Conservation (phyloP, 1,140 invertebrate species). For the Muscidifurax raptorellus region DNA sequence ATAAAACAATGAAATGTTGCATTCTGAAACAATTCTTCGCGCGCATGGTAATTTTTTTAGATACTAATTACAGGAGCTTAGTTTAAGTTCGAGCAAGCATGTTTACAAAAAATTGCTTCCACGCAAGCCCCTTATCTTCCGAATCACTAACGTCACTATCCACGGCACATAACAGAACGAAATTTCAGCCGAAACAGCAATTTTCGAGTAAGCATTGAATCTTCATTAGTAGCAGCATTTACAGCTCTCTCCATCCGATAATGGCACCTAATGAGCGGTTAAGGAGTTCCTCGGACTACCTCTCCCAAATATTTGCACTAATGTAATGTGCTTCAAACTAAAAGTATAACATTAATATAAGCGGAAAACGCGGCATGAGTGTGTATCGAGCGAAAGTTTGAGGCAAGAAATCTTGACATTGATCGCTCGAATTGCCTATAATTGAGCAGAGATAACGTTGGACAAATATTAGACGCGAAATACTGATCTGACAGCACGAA, state of each 20-base stretch:
- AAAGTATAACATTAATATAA: too few relatives aligned
- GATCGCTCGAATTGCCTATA: background rate
- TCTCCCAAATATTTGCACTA: background rate
- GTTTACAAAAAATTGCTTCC: too few relatives aligned
- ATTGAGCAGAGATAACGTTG: background rate
- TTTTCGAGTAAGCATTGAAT: background rate
- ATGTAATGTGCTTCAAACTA: background rate
- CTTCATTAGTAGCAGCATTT: background rate
- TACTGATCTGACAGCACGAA: background rate
- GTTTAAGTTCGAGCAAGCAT: too few relatives aligned
- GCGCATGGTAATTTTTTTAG: background rate
- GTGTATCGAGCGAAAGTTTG: too few relatives aligned
- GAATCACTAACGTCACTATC: too few relatives aligned
- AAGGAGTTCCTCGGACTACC: background rate
- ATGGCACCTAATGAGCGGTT: background rate
- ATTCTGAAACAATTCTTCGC: background rate
- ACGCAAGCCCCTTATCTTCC: too few relatives aligned
- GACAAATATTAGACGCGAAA: background rate
- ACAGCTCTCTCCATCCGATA: too few relatives aligned
- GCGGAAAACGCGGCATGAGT: too few relatives aligned
- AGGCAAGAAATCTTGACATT: background rate
- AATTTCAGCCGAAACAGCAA: too few relatives aligned
- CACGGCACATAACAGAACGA: too few relatives aligned
- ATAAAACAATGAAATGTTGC: background rate
- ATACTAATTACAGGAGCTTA: too few relatives aligned